phyloP scores from a whole-genome alignment of 2,888 invertebrate species.

The Geophilus truncorum region DNA sequence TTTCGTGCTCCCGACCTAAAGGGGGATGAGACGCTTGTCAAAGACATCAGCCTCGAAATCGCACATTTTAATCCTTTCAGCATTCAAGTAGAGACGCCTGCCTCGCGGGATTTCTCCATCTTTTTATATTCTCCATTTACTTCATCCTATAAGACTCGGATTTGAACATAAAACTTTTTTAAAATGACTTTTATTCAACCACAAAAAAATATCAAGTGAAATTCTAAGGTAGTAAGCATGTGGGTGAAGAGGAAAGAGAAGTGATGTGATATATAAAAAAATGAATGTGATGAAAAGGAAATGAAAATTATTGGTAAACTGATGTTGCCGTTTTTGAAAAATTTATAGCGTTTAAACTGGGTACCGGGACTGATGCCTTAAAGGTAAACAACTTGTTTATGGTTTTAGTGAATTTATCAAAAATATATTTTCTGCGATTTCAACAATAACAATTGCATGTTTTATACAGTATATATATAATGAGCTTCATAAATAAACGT shows the following conservation, averaged over 20 bases:
- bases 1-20: background rate
- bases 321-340: background rate
- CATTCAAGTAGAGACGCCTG: background rate
- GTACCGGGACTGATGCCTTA: too few species aligned
- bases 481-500: too few species aligned
- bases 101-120: background rate
- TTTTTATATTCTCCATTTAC: slow-evolving; percentile 9
- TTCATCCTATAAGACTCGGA: background rate
- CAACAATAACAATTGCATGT: too few species aligned
- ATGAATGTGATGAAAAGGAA: background rate
- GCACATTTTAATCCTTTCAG: slow-evolving; percentile 13
- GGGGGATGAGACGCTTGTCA: background rate
- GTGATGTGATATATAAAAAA: background rate
- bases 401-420: background rate
- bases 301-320: background rate
- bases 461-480: too few species aligned
- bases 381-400: background rate
- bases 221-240: background rate
- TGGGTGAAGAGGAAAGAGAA: too few species aligned
- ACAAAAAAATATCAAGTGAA: background rate
- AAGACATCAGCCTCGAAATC: slow-evolving; percentile 11
- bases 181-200: background rate
- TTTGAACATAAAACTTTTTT: background rate
- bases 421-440: too few species aligned
- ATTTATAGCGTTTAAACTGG: too few species aligned